Evolutionary conservation across 2,113 vertebrate genomes (phyloP).

Genomic region (Paedocypris sp.): DNA sequence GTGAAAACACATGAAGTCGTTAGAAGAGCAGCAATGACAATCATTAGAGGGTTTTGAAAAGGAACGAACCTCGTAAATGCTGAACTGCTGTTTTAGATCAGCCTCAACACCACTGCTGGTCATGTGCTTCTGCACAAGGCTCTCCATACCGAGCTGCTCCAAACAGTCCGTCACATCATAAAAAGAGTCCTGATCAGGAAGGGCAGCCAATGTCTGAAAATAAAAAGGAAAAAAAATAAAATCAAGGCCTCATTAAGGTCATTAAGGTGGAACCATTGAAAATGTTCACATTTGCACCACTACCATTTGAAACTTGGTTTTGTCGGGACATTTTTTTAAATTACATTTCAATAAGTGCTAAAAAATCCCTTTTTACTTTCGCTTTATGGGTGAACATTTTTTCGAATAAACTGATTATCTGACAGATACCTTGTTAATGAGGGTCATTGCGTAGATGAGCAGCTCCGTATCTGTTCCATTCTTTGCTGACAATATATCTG

Average conservation of each 20-base stretch:
- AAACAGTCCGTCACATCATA: conserved; percentile 86
- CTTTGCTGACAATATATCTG: conserved; percentile 75
- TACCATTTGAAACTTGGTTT: too few relatives aligned
- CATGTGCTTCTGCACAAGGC: conserved; percentile 69
- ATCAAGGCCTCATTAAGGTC: background rate
- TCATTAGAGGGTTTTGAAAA: background rate
- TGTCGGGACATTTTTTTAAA: too few relatives aligned
- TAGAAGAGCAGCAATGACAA: background rate
- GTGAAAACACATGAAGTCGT: background rate
- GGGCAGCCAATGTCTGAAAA: conserved; percentile 71
- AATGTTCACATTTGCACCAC: background rate
- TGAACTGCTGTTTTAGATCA: conserved; percentile 75
- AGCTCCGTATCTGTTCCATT: conserved; percentile 78
- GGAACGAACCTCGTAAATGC: conserved; percentile 70
- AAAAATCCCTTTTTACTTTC: too few relatives aligned
- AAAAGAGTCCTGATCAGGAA: conserved; percentile 94
- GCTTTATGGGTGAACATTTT: too few relatives aligned
- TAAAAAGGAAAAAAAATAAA: background rate
- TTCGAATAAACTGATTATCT: too few relatives aligned
- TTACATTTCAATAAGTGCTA: too few relatives aligned
- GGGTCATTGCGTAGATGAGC: conserved; percentile 76
- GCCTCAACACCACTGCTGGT: conserved; percentile 60
- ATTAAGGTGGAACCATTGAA: background rate
- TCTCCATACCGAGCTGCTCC: conserved; percentile 86
- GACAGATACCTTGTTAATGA: conserved; percentile 98